Evolutionary conservation across 2,113 vertebrate genomes (phyloP).

Genomic region (Erythrocercus mccallii): DNA sequence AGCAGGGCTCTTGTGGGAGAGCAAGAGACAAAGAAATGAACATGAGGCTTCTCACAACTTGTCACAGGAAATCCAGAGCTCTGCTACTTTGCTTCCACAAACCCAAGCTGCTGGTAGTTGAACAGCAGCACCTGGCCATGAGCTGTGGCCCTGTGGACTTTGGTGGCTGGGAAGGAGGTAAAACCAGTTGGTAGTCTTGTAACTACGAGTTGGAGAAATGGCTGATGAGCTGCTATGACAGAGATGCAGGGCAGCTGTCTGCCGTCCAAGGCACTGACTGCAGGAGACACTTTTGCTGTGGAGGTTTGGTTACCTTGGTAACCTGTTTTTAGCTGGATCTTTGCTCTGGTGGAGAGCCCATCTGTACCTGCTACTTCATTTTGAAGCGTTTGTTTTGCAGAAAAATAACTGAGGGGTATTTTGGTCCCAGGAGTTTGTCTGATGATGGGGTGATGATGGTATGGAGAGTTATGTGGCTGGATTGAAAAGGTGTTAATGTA

Average conservation of each 20-base stretch:
- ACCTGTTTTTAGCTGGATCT: conserved; percentile 52
- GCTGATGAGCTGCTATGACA: background rate
- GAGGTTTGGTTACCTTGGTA: conserved; percentile 65
- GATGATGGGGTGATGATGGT: background rate
- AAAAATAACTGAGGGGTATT: background rate
- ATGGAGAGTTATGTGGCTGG: background rate
- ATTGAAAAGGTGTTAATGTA: background rate
- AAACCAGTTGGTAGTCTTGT: background rate
- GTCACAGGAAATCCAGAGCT: background rate
- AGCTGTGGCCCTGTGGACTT: background rate
- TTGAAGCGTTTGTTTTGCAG: background rate
- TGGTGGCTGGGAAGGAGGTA: background rate
- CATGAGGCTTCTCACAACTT: background rate
- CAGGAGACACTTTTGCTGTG: background rate
- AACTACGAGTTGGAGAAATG: background rate
- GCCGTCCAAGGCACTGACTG: conserved; percentile 6
- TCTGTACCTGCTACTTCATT: conserved; percentile 48
- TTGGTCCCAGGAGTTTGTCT: background rate
- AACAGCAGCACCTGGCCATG: background rate
- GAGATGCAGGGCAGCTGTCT: conserved; percentile 13
- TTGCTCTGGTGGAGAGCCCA: conserved; percentile 2
- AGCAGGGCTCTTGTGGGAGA: background rate
- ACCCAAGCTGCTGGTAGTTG: background rate
- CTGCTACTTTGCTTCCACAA: background rate
- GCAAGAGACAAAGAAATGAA: background rate